Percentiles rank a stretch among this genome's conserved stretches.
Conservation (phyloP, 2,888 invertebrate species). For the Eubasilissa splendida region DNA sequence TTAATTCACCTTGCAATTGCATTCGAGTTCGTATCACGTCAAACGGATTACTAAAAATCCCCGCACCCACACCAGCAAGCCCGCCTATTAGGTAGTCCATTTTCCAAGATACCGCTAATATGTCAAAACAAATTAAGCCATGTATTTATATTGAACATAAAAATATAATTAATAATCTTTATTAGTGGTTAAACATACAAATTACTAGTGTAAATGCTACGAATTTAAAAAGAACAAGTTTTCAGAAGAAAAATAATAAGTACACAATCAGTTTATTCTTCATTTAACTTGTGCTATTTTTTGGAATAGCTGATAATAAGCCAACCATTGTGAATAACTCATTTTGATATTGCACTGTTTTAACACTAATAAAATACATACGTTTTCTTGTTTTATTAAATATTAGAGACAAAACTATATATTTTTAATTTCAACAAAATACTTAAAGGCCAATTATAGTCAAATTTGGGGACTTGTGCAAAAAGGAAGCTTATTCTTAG, state of each 20-base stretch:
- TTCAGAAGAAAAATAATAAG: neutral
- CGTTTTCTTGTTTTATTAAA: too few relatives aligned
- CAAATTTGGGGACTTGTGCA: too few relatives aligned
- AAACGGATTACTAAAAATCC: slow-evolving; percentile 89
- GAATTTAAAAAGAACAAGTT: neutral
- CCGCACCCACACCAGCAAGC: slow-evolving; percentile 83
- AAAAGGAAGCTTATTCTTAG: too few relatives aligned
- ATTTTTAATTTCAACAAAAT: too few relatives aligned
- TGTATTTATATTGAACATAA: slow-evolving; percentile 21
- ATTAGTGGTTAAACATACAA: neutral
- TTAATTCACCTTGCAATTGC: slow-evolving; percentile 89
- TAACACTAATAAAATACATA: too few relatives aligned
- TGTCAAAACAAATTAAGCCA: slow-evolving; percentile 24
- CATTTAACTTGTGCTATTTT: too few relatives aligned
- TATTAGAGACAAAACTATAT: too few relatives aligned
- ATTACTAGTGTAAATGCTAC: neutral
- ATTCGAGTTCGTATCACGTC: slow-evolving; percentile 92
- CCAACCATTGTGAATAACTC: too few relatives aligned
- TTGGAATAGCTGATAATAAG: too few relatives aligned
- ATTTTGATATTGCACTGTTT: too few relatives aligned
- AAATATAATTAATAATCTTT: neutral
- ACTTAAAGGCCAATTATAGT: too few relatives aligned
- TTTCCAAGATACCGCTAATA: slow-evolving; percentile 14
- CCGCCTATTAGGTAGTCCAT: slow-evolving; percentile 81
- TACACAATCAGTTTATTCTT: too few relatives aligned